Conservation (phyloP, 2,888 invertebrate species). For the Idaea dimidiata region DNA sequence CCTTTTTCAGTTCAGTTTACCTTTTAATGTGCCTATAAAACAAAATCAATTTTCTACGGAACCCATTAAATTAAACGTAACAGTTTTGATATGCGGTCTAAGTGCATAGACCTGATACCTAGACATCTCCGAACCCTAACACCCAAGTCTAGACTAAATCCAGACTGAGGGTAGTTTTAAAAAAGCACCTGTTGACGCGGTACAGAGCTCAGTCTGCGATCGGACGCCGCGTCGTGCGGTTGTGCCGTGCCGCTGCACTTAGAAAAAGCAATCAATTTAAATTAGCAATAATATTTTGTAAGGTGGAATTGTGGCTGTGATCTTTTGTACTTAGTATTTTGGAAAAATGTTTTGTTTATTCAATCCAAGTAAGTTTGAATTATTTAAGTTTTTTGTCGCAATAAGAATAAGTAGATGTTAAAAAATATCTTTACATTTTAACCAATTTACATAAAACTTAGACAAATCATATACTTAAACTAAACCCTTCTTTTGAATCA, state of each 20-base stretch:
- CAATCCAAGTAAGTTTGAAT: constrained; percentile 31
- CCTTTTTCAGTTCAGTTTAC: too few species aligned
- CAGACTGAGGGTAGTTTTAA: constrained; percentile 7
- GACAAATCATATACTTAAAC: too few species aligned
- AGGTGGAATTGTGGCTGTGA: neutral
- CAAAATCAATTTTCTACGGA: neutral
- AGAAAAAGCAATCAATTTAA: neutral
- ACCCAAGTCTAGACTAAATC: constrained; percentile 5
- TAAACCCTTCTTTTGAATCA: too few species aligned
- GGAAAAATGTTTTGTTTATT: constrained; percentile 35
- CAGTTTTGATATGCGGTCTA: neutral
- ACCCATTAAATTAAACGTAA: neutral
- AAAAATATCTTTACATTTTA: too few species aligned
- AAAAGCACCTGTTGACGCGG: constrained; percentile 5
- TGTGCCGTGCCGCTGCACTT: constrained; percentile 4
- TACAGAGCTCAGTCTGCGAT: constrained; percentile 1
- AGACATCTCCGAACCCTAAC: constrained; percentile 2
- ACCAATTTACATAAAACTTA: too few species aligned
- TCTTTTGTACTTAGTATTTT: constrained; percentile 9
- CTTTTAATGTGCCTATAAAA: neutral
- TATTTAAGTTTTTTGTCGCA: constrained; percentile 3
- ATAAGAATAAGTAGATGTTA: too few species aligned
- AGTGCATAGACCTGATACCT: neutral
- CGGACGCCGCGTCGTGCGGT: constrained; percentile 6
- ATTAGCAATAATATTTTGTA: neutral